A percentile compares a stretch with the other conserved stretches of the same genome.
Evolutionary conservation across 2,797 vertebrate species (phyloP).

Genomic region (Rhinatrema bivittatum): DNA sequence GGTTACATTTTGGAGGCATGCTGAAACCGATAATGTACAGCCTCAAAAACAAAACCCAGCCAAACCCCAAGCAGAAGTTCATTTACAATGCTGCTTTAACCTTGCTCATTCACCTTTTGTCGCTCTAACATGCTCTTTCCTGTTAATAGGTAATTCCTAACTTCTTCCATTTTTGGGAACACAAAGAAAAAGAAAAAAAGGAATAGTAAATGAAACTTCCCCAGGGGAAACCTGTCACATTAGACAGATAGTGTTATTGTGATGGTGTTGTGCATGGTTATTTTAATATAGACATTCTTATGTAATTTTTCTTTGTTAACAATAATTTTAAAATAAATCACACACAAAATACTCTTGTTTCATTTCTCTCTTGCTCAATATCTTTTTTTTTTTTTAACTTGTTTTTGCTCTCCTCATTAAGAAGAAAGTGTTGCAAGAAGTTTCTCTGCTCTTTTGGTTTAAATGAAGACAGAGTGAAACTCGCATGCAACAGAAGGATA

Average conservation of each 20-base stretch:
- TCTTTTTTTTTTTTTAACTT: slow-evolving; percentile 53
- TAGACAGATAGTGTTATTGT: slow-evolving; percentile 62
- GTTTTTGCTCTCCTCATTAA: slow-evolving; percentile 57
- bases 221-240: slow-evolving; percentile 50
- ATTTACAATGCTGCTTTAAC: slow-evolving; percentile 48
- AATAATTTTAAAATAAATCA: slow-evolving; percentile 78
- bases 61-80: too few species aligned
- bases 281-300: slow-evolving; percentile 69
- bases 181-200: slow-evolving; percentile 22
- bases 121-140: slow-evolving; percentile 59
- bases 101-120: slow-evolving; percentile 55
- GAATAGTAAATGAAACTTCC: slow-evolving; percentile 38
- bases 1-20: slow-evolving; percentile 42
- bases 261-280: slow-evolving; percentile 52
- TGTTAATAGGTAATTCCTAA: slow-evolving; percentile 54
- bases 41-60: slow-evolving; percentile 42
- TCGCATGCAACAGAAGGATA: slow-evolving; percentile 48
- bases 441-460: slow-evolving; percentile 50
- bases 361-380: slow-evolving; percentile 41
- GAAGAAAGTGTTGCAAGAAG: slow-evolving; percentile 59
- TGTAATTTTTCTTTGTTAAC: slow-evolving; percentile 66
- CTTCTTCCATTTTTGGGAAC: slow-evolving; percentile 53
- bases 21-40: slow-evolving; percentile 25
- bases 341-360: slow-evolving; percentile 73
- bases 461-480: slow-evolving; percentile 47